A percentile compares a stretch with the other conserved stretches of the same genome.
Conservation (phyloP, 2,113 vertebrate species). For the Tupaia tana region DNA sequence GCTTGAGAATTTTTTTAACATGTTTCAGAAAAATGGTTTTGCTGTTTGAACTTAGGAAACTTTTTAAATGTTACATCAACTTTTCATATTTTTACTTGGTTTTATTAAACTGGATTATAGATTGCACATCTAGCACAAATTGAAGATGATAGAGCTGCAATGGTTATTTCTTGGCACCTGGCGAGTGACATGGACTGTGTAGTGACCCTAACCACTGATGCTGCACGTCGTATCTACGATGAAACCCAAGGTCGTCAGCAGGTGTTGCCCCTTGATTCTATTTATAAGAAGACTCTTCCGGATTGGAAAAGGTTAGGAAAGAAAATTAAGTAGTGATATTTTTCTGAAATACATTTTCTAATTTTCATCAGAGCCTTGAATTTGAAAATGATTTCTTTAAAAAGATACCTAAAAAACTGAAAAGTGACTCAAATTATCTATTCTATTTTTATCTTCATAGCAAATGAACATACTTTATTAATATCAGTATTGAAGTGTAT, state of each 20-base stretch:
- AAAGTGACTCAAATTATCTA: not conserved
- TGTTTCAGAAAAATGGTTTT: constrained; percentile 25
- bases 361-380: constrained; percentile 27
- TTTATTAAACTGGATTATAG: constrained; percentile 83
- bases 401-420: constrained; percentile 9
- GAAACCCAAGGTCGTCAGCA: constrained; percentile 92
- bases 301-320: constrained; percentile 88
- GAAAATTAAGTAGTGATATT: not conserved
- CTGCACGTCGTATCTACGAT: constrained; percentile 89
- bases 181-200: constrained; percentile 96
- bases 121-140: constrained; percentile 94
- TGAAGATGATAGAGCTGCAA: constrained; percentile 90
- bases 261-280: constrained; percentile 93
- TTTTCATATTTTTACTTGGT: constrained; percentile 28
- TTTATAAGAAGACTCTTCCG: constrained; percentile 89
- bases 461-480: not conserved
- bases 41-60: not conserved
- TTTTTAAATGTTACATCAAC: constrained; percentile 30
- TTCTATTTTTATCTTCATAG: constrained; percentile 36
- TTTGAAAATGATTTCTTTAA: constrained; percentile 40
- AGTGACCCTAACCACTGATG: constrained; percentile 90
- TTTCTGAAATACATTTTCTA: not conserved
- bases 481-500: not conserved
- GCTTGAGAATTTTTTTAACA: not conserved
- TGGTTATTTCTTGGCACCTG: constrained; percentile 96